A percentile compares a stretch with the other conserved stretches of the same genome.
phyloP scores from a whole-genome alignment of 2,113 vertebrate genomes.

The Solenodon paradoxus region DNA sequence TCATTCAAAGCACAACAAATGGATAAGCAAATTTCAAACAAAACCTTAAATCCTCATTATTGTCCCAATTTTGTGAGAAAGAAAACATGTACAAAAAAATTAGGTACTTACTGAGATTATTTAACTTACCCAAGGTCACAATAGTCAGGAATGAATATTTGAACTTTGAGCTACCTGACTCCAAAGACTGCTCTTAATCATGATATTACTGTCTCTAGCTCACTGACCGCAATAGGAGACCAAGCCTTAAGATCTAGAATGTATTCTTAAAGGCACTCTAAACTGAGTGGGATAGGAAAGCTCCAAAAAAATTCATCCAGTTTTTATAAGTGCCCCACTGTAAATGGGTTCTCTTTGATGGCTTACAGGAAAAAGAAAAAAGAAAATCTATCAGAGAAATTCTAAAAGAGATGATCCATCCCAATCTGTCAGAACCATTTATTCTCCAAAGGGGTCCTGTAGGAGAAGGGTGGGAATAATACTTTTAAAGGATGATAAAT shows the following conservation, averaged over 20 bases:
- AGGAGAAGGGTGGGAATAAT: neutral
- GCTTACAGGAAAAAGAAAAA: neutral
- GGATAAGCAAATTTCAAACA: neutral
- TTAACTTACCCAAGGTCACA: neutral
- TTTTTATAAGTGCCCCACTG: neutral
- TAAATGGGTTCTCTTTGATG: neutral
- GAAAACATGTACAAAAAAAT: neutral
- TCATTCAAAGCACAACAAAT: neutral
- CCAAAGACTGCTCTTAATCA: neutral
- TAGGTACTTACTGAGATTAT: neutral
- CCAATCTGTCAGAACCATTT: constrained; percentile 52
- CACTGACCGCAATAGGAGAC: neutral
- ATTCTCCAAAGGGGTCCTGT: neutral
- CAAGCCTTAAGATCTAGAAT: neutral
- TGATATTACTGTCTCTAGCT: neutral
- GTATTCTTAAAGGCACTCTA: neutral
- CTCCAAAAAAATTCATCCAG: neutral
- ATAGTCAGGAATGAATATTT: neutral
- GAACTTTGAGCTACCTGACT: neutral
- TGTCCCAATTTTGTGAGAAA: neutral
- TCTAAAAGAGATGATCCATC: constrained; percentile 59
- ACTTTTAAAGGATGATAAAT: constrained; percentile 64
- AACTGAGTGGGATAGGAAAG: neutral
- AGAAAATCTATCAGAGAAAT: neutral
- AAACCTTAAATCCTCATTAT: neutral